Base-by-base conservation (phyloP, 2,113 vertebrate genomes). In the Erythrocercus mccallii region DNA sequence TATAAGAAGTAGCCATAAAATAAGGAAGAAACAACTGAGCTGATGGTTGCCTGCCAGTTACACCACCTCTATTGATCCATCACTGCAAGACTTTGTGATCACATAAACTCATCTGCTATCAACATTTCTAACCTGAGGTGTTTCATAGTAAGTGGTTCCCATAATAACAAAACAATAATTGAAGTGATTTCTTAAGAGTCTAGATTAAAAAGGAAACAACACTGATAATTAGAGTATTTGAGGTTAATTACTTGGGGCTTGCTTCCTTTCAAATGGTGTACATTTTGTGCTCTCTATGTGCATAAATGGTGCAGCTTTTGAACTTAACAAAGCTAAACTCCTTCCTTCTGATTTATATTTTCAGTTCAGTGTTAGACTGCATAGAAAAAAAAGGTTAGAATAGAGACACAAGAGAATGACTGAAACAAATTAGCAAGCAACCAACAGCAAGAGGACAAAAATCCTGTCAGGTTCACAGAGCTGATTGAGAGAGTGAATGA, bases 161-260 rank as follows among this genome's bases (percentile, higher is more conserved):
- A 60, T 88, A 93, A 91, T 93, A 95, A 92, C 58, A 95, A 93
- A 97, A 74, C 23, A 38, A 27, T 69, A 30, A 45, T 60, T 79
- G 91, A 90, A 92, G n/a, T 84, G 31, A 83, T 94, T 95, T 81
- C 48, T 92, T 95, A 82, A 61, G 78, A 81, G 56, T 94, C 69
- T 94, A 44, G 62, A 38, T 64, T 9, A 13, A 92, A 95, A 81
- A 57, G 72, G 10, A 24, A 66, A 66, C 28, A 10, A 23, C 78
- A 56, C 62, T 81, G 82, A 74, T 92, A 96, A 97, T 96, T 96
- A 90, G 60, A 77, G 45, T 86, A 65, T 92, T 97, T 94, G 71
- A 91, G 79, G 70, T 95, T 92, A 97, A 95, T 94, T 94, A 79
- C 70, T 92, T 93, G 44, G 45, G 47, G 33, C 48, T 92, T 92